Evolutionary conservation across 2,113 vertebrate genomes (phyloP), one percentile per base, ranked within the genome.

Genomic region (Ariopsis seemanni): DNA sequence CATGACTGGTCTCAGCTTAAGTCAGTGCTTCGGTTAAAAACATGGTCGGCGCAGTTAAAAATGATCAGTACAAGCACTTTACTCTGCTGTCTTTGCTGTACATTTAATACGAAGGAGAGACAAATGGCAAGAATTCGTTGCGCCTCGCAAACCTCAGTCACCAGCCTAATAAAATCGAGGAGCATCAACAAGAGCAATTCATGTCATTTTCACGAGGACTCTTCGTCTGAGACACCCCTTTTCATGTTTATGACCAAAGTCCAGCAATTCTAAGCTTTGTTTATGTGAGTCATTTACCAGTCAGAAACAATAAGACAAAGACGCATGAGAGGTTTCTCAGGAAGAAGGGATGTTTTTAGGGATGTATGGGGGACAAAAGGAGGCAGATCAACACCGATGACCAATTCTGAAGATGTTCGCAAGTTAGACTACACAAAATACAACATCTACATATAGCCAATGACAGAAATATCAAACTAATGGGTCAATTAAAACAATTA

Each of bases 251-350:
- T 78, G 79, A 63, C 58, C 10, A 74, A 88, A 90, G 83, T 90
- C 86, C 89, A 86, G 42, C 34, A 72, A 78, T 82, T 79, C 81
- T 79, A 20, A 9, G 42, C 1, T 58, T 50, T 85, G 75, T 80
- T 84, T 82, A 30, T 53, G 50, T 20, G 9, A 87, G 79, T 30
- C 69, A 87, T 85, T 85, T 82, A 90, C 58, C 48, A 86, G 62
- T 57, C 72, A 62, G 18, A 78, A 83, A 90, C 86, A 86, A 86
- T 78, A 74, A 86, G 79, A 62, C 53, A 30, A 86, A 83, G n/a
- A 58, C 8, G 30, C 42, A 30, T n/a, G 20, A 18, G 17, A 42
- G 12, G 48, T 30, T 53, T 78, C 62, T 71, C 85, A 86, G 85
- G 72, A 86, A 55, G 85, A 69, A 75, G n/a, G 52, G 42, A 42